Evolutionary conservation across 2,888 invertebrate species (phyloP), one percentile per base, ranked within the genome.

Genomic region (Tetrapedia diversipes): DNA sequence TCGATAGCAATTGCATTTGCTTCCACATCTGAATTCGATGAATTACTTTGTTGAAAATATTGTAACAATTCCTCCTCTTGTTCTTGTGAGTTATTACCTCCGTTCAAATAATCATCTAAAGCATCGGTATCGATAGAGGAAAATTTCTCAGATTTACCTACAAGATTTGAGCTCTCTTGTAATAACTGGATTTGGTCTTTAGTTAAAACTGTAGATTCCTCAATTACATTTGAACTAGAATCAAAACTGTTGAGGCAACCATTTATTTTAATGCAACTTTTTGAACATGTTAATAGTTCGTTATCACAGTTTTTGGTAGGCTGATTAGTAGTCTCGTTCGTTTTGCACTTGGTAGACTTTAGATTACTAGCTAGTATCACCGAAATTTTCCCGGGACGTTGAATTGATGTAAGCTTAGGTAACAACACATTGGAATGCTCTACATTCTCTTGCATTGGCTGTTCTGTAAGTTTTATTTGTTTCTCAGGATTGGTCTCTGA

Each of bases 1-100:
- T 90, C 91, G 1, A 79, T 75, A 16, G 84, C 41, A 29, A 84
- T 72, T 1, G 76, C 65, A 34, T 83, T 85, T 4, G 86, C 83
- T 37, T 92, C 90, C 4, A 87, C 73, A 59, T 91, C 91, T 0
- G 91, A 91, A 71, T 89, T 91, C 19, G 91, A 91, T n/a, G 91
- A 91, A 79, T 89, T 92, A 80, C 92, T 92, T 77, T 94, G 94
- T 81, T 94, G 95, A 92, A 97, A 97, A 92, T 97, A 97, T 92
- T 96, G 96, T 90, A 96, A 93, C 86, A 97, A 92, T 92, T 97
- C 97, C 89, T 96, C 96, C 91, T 97, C 97, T 89, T 96, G 96
- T 87, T 96, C 96, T 89, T 96, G 96, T 51, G 95, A 95, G 91
- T 95, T 95, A 82, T 94, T 94, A 79, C 95, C 96, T 81, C 95